A percentile compares a stretch with the other conserved stretches of the same genome.
Evolutionary conservation across 2,888 invertebrate genomes (phyloP).

Genomic region (Altica lythri): DNA sequence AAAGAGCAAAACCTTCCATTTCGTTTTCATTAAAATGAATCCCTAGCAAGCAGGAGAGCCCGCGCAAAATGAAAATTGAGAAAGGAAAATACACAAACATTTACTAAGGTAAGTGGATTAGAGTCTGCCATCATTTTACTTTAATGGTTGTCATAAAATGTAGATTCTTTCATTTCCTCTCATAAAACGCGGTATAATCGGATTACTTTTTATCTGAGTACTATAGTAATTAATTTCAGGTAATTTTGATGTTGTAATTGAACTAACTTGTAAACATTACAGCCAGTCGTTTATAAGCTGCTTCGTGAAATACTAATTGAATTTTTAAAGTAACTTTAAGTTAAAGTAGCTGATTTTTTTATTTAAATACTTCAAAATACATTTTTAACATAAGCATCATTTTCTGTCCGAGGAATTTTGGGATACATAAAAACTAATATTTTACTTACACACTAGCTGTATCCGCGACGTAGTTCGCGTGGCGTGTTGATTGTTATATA

Average conservation of each 20-base stretch:
- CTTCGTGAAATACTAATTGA: slow-evolving; percentile 18
- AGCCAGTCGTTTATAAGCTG: slow-evolving; percentile 12
- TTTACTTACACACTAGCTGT: no score
- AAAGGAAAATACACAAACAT: slow-evolving; percentile 26
- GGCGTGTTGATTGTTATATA: no score
- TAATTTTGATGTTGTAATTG: slow-evolving; percentile 33
- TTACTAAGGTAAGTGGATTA: slow-evolving; percentile 24
- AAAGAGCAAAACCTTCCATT: slow-evolving; percentile 16
- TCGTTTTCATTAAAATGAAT: slow-evolving; percentile 24
- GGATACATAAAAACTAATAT: no score
- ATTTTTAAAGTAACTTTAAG: no score
- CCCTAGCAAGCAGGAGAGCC: slow-evolving; percentile 8
- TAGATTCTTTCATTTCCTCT: slow-evolving; percentile 24
- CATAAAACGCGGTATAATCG: slow-evolving; percentile 29
- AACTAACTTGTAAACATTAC: slow-evolving; percentile 28
- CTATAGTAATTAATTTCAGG: slow-evolving; percentile 34
- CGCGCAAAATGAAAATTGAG: slow-evolving; percentile 22
- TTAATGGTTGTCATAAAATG: slow-evolving; percentile 25
- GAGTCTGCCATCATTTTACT: slow-evolving; percentile 22
- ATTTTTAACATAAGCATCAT: no score
- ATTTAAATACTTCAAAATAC: no score
- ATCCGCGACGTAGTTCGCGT: no score
- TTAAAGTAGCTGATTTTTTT: slow-evolving; percentile 8
- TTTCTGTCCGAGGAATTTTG: no score
- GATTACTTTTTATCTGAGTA: slow-evolving; percentile 34